phyloP scores from a whole-genome alignment of 2,888 invertebrate genomes.

The Mallateleia sp. region DNA sequence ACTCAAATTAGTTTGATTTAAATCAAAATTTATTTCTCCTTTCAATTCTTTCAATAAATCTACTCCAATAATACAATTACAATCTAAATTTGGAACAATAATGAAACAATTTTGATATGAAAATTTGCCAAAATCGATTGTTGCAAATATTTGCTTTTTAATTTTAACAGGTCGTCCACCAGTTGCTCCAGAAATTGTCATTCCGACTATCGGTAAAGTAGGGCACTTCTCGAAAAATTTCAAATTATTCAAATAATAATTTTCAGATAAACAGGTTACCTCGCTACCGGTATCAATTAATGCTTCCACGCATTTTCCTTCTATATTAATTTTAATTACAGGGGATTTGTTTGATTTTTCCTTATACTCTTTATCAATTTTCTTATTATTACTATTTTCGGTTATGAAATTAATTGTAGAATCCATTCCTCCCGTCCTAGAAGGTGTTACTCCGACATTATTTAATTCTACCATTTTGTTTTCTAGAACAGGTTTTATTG shows the following conservation, averaged over 20 bases:
- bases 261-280: not conserved
- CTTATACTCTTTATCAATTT: too few species aligned
- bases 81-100: not conserved
- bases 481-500: too few species aligned
- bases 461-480: too few species aligned
- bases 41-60: not conserved
- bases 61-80: not conserved
- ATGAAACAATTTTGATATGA: not conserved
- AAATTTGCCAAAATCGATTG: not conserved
- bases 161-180: slow-evolving; percentile 20
- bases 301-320: too few species aligned
- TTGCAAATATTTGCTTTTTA: slow-evolving; percentile 11
- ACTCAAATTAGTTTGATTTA: not conserved
- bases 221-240: not conserved
- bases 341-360: too few species aligned
- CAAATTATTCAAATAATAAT: not conserved
- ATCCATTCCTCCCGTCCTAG: too few species aligned
- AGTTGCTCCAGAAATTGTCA: not conserved
- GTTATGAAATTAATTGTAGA: too few species aligned
- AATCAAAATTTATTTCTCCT: not conserved
- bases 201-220: not conserved
- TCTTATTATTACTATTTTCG: too few species aligned
- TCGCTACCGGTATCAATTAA: slow-evolving; percentile 22
- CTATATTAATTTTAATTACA: too few species aligned
- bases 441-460: too few species aligned